Conservation (phyloP, 2,888 invertebrate species). For the Mongoloraphidia duomilia region DNA sequence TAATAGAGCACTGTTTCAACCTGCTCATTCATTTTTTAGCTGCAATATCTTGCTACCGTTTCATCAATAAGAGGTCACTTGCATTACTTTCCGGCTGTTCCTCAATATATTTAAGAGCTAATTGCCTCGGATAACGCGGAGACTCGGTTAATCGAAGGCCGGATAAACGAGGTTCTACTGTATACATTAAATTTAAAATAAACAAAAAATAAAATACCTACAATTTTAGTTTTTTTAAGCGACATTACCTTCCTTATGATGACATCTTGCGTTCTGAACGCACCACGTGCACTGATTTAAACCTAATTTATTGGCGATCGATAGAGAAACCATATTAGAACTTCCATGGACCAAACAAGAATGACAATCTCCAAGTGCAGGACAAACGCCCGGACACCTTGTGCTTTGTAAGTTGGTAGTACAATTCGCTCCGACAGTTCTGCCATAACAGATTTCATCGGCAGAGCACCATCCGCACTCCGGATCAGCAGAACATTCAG, state of each 20-base stretch:
- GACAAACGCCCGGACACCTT: conserved; percentile 78
- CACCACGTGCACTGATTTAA: conserved; percentile 83
- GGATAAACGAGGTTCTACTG: too few relatives aligned
- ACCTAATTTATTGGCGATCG: conserved; percentile 63
- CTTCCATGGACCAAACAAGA: conserved; percentile 75
- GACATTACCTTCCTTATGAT: conserved; percentile 59
- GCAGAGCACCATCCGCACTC: conserved; percentile 88
- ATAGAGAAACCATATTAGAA: conserved; percentile 33
- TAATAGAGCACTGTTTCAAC: too few relatives aligned
- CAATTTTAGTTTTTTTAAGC: background rate
- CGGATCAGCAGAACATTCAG: conserved; percentile 76
- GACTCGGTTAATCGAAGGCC: too few relatives aligned
- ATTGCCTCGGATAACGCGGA: too few relatives aligned
- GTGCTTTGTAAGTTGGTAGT: conserved; percentile 82
- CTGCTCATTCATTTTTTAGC: too few relatives aligned
- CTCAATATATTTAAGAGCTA: too few relatives aligned
- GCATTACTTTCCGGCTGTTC: too few relatives aligned
- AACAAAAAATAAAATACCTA: background rate
- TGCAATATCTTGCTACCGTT: too few relatives aligned
- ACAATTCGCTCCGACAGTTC: conserved; percentile 76
- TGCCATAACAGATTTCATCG: conserved; percentile 58
- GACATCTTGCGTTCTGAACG: conserved; percentile 82
- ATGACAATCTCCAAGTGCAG: conserved; percentile 76
- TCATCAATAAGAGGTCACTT: too few relatives aligned
- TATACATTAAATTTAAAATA: background rate